Evolutionary conservation across 2,888 invertebrate genomes (phyloP), one percentile per base, ranked within the genome.

Genomic region (Noctua janthina): DNA sequence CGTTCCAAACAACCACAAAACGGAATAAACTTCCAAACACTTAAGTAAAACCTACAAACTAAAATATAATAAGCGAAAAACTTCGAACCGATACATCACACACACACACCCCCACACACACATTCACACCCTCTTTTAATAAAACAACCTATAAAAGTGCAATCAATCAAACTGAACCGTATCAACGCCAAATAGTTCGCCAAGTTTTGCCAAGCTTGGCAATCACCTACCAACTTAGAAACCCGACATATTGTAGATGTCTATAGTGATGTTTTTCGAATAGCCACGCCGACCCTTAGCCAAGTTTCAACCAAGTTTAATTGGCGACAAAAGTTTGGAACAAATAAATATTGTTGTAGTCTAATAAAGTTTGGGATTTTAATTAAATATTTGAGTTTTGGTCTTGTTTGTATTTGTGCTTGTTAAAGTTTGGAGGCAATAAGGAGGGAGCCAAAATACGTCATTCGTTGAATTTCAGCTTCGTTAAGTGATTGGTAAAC

Each of bases 141-240:
- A 90, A 89, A 88, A 90, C 72, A 84, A 56, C 78, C 74, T 79
- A 90, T 89, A 89, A 90, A 89, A 90, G 74, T 85, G 67, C 80
- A 68, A 90, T 90, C 90, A 89, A 90, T 90, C 89, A 90, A 89
- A 78, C 64, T 72, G 78, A 82, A 77, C 83, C 82, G 88, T 90
- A 87, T 89, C 87, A 89, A 83, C 82, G 76, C 74, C 83, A 72
- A 80, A 80, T 78, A 89, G 84, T 90, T 90, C 67, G 73, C 76
- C 78, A 81, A 89, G 73, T 89, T 88, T 64, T 29, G 70, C 78
- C 75, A 76, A 85, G 85, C 83, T 83, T 84, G 75, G 86, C 83
- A 82, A 80, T 83, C 84, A 64, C 64, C 35, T 68, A 43, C 76
- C 76, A 84, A 86, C 54, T 87, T 87, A 62, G 78, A 59, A 83